Base-by-base conservation (phyloP, 2,888 invertebrate genomes). In the Linnaemya tessellans region DNA sequence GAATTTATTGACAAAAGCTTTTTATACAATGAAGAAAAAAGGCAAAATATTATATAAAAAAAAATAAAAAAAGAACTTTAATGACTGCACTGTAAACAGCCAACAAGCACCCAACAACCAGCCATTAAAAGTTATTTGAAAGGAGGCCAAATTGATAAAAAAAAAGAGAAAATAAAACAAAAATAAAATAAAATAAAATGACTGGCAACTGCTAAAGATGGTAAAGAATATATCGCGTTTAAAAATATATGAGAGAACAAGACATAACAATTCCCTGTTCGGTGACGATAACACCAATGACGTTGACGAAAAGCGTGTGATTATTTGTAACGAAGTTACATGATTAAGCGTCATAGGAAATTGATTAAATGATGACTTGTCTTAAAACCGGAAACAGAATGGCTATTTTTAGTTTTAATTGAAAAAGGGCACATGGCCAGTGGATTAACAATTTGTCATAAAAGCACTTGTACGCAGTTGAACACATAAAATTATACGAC, bases 41-140 rank as follows among this genome's bases (percentile, higher is more conserved):
- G 38, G 38, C n/a, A 41, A 62, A 67, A 58, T 0, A 58, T 41
- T 56, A 22, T 25, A 13, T 25, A 35, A 65, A 20, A 22, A 4
- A 30, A 38, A 35, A 35, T 38, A 22, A 18, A 35, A 60, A 71
- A 51, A 54, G 25, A 71, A 71, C 13, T 80, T 80, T 75, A 75
- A 71, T 75, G 79, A 54, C 74, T 71, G 41, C 51, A 75, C 68
- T 71, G 62, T 22, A 73, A 82, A 77, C 22, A 75, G 65, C 64
- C 70, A 79, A 71, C 64, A 79, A 71, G 74, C 56, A 65, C 41
- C 68, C 43, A 80, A 78, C 67, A 67, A 75, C 25, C 58, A 71
- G 51, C 75, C 65, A 82, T 82, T 85, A 79, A 85, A 79, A 79
- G 65, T 79, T 79, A 62, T 67, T 79, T 75, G 60, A 51, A 60